A percentile compares a stretch with the other conserved stretches of the same genome.
These are phyloP conservation scores for Drosophila demipolita DNA, from an alignment of 2,888 invertebrate species.

Conservation along the genomic window DNA sequence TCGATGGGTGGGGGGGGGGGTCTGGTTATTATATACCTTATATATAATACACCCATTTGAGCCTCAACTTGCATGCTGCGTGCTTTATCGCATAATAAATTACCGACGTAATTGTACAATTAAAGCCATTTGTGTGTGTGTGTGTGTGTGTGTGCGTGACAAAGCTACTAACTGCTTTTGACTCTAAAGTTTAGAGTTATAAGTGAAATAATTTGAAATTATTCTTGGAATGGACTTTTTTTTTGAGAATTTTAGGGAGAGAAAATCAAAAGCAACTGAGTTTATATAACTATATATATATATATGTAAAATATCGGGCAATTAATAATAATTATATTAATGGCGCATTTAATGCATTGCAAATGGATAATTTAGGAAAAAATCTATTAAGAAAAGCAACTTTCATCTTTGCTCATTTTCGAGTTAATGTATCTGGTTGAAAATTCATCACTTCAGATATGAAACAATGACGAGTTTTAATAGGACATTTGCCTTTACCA, in stretches of 20 bases:
- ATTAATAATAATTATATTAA: background rate
- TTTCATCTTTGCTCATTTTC: background rate
- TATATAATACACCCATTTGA: constrained; percentile 24
- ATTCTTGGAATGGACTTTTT: constrained; percentile 58
- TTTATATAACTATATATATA: too few relatives aligned
- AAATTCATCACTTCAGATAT: background rate
- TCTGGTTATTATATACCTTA: constrained; percentile 11
- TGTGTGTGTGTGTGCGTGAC: constrained; percentile 51
- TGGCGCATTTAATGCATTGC: background rate
- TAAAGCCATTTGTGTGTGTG: constrained; percentile 54
- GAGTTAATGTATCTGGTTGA: background rate
- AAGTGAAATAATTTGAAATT: constrained; percentile 37
- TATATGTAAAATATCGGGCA: background rate
- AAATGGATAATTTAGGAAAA: background rate
- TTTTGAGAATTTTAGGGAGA: constrained; percentile 10
- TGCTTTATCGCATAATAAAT: constrained; percentile 82
- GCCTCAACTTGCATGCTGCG: constrained; percentile 61
- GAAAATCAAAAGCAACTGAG: too few relatives aligned
- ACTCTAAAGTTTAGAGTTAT: constrained; percentile 3
- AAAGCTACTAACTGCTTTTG: constrained; percentile 22
- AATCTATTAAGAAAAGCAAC: background rate
- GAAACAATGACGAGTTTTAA: background rate
- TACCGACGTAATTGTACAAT: constrained; percentile 80
- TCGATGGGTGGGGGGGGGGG: too few relatives aligned
- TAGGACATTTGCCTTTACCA: background rate